Base-by-base conservation (phyloP, 2,113 vertebrate genomes). In the Chaetodon trifascialis region DNA sequence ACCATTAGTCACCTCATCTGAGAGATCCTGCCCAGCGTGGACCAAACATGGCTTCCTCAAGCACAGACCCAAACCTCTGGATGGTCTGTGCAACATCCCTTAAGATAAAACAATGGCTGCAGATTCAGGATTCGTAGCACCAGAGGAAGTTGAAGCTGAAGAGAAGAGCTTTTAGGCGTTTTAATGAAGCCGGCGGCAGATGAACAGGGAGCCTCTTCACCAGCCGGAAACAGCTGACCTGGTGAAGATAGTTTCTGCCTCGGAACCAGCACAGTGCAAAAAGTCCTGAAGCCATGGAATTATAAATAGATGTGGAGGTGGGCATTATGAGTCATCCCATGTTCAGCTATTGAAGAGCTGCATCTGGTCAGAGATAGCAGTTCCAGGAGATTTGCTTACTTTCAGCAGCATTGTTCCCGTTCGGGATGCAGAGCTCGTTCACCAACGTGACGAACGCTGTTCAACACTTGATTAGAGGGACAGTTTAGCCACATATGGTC, bases 291-390 rank as follows among this genome's bases (percentile, higher is more conserved):
- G 75, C 73, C 1, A n/a, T 42, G 71, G 56, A 66, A 51, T 79
- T 82, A 86, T 77, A 82, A 88, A 79, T 88, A 76, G 69, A 80
- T 44, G 60, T 69, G 79, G 34, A 78, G 68, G 81, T 77, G 78
- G 75, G 23, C 69, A 58, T 12, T 46, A 8, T 90, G 88, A 89
- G 23, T 86, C 86, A 88, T 58, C 68, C 69, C 19, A 5, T 64
- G 11, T 64, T 21, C 68, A 12, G 88, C 64, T 63, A 12, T 36
- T 86, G 63, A 83, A 83, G 52, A 42, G 36, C 1, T 67, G 69
- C 73, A 72, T 79, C 60, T 44, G 88, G 83, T 80, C 54, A 72
- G 25, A 54, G 55, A 82, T 1, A 6, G 8, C 25, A 79, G 4
- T 73, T 54, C 42, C 38, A 30, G 77, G 2, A n/a, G 21, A 49